phyloP scores from a whole-genome alignment of 2,113 vertebrate species.

The Centropus unirufus region DNA sequence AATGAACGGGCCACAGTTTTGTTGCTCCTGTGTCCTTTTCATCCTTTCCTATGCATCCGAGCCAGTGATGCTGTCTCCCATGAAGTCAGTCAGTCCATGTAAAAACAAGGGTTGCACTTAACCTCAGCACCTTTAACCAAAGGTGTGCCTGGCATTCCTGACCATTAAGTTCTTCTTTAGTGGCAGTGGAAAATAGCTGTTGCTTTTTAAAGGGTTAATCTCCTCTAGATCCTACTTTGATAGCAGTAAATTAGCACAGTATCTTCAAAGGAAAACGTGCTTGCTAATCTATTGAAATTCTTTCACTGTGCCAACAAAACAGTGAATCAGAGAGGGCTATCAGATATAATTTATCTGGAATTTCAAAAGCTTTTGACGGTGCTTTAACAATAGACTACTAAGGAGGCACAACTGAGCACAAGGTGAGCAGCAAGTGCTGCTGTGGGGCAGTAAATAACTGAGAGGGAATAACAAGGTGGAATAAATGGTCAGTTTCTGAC shows the following conservation, averaged over 20 bases:
- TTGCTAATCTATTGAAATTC: slow-evolving; percentile 32
- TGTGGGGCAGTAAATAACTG: background rate
- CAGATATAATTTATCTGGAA: slow-evolving; percentile 7
- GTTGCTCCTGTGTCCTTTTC: background rate
- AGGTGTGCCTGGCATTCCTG: background rate
- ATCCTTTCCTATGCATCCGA: background rate
- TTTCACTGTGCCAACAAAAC: slow-evolving; percentile 27
- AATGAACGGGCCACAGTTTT: background rate
- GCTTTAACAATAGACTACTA: background rate
- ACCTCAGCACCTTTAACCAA: background rate
- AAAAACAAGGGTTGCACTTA: slow-evolving; percentile 2
- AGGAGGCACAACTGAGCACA: background rate
- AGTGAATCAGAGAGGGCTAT: background rate
- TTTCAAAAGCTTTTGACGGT: slow-evolving; percentile 39
- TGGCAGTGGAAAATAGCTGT: background rate
- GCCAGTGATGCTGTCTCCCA: background rate
- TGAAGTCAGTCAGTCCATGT: background rate
- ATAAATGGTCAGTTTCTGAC: background rate
- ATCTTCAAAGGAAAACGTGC: slow-evolving; percentile 9
- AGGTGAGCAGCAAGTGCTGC: background rate
- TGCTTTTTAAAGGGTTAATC: slow-evolving; percentile 4
- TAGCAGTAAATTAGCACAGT: slow-evolving; percentile 27
- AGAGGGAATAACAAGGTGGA: background rate
- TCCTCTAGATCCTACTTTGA: background rate
- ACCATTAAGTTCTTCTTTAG: background rate